Percentiles rank a stretch among this genome's conserved stretches.
phyloP scores from a whole-genome alignment of 2,888 invertebrate species.

The Eumerus sabulonum region DNA sequence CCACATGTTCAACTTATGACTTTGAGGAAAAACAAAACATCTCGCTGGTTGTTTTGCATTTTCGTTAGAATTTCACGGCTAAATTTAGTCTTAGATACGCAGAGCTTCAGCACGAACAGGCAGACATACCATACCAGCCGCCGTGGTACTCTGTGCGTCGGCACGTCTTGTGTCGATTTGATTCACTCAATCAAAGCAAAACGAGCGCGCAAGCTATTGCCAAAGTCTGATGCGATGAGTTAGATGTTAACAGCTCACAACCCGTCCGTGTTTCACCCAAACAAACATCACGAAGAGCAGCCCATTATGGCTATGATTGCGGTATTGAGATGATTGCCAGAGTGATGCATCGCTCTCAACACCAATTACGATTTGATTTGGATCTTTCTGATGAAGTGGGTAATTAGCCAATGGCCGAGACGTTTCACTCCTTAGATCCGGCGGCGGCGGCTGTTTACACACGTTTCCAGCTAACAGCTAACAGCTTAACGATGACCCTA shows the following conservation, averaged over 20 bases:
- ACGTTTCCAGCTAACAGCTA: neutral
- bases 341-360: slow-evolving; percentile 51
- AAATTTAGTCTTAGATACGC: slow-evolving; percentile 56
- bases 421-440: neutral
- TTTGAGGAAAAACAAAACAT: too few species aligned
- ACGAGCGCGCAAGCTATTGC: slow-evolving; percentile 31
- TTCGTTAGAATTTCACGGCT: slow-evolving; percentile 62
- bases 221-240: slow-evolving; percentile 18
- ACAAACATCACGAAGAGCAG: slow-evolving; percentile 65
- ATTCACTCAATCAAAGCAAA: slow-evolving; percentile 66
- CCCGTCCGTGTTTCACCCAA: slow-evolving; percentile 26
- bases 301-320: slow-evolving; percentile 47
- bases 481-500: slow-evolving; percentile 12
- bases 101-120: slow-evolving; percentile 1
- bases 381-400: slow-evolving; percentile 50
- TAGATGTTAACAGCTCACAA: too few species aligned
- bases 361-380: slow-evolving; percentile 53
- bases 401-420: slow-evolving; percentile 35
- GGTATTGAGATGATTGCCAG: slow-evolving; percentile 47
- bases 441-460: slow-evolving; percentile 6
- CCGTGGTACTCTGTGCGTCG: slow-evolving; percentile 14
- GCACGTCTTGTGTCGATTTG: slow-evolving; percentile 63
- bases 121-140: slow-evolving; percentile 18
- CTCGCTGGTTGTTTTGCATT: neutral
- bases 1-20: slow-evolving; percentile 60